A percentile compares a stretch with the other conserved stretches of the same genome.
Evolutionary conservation across 2,888 invertebrate genomes (phyloP).

Genomic region (Amphipoea oculea): DNA sequence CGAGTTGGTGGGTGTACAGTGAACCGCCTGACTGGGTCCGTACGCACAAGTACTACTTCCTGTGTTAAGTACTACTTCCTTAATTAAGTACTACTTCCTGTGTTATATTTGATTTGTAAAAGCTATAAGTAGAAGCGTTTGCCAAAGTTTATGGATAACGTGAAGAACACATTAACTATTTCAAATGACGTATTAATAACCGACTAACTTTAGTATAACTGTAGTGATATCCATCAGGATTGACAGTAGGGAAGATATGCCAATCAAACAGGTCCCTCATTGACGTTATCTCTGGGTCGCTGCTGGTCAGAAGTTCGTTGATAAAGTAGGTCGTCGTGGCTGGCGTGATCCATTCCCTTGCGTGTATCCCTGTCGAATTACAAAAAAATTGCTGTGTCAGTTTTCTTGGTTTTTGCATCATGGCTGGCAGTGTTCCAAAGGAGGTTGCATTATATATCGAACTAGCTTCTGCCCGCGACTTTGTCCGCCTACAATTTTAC

Average conservation of each 20-base stretch:
- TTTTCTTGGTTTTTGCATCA: constrained; percentile 3
- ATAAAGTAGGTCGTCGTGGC: constrained; percentile 92
- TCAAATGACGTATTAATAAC: background rate
- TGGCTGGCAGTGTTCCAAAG: constrained; percentile 23
- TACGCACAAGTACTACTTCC: too few species aligned
- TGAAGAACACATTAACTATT: background rate
- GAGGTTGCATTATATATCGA: constrained; percentile 1
- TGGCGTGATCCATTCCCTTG: constrained; percentile 94
- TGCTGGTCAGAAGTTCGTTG: constrained; percentile 91
- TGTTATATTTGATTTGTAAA: too few species aligned
- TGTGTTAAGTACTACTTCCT: too few species aligned
- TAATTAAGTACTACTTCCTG: too few species aligned
- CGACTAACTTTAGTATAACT: constrained; percentile 89
- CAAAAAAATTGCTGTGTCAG: constrained; percentile 18
- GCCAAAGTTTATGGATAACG: too few species aligned
- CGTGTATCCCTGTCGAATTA: constrained; percentile 91
- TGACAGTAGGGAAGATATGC: constrained; percentile 94
- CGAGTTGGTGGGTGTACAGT: too few species aligned
- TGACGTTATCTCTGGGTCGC: constrained; percentile 81
- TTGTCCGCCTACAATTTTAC: too few species aligned
- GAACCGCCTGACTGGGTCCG: too few species aligned
- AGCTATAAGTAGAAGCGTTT: too few species aligned
- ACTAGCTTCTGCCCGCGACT: background rate
- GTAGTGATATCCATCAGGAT: constrained; percentile 95
- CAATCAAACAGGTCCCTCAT: constrained; percentile 92